Conservation (phyloP, 2,113 vertebrate species). For the Tachysurus vachellii region DNA sequence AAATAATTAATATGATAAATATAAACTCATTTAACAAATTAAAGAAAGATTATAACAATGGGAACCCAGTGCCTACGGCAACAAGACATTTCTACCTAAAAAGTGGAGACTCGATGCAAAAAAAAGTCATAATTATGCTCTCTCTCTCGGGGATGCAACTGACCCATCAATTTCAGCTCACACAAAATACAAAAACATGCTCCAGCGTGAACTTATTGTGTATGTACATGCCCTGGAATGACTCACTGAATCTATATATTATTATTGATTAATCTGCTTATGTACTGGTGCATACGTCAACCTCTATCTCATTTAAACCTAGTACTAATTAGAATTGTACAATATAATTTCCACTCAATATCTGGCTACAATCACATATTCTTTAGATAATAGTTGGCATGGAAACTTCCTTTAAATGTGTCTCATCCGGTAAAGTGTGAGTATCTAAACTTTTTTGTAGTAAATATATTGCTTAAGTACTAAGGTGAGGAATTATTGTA, state of each 20-base stretch:
- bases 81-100: slow-evolving; percentile 4
- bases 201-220: neutral
- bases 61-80: slow-evolving; percentile 32
- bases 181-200: neutral
- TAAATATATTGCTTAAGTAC: neutral
- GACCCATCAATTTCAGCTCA: slow-evolving; percentile 28
- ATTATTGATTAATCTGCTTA: neutral
- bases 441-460: neutral
- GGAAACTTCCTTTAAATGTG: neutral
- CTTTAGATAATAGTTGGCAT: neutral
- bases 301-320: neutral
- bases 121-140: slow-evolving; percentile 31
- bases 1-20: slow-evolving; percentile 43
- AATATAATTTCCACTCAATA: too few species aligned
- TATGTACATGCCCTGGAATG: neutral
- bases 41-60: slow-evolving; percentile 10
- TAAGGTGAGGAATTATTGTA: neutral
- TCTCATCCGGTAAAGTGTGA: neutral
- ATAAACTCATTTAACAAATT: slow-evolving; percentile 39
- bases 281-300: neutral
- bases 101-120: neutral
- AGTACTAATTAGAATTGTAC: neutral
- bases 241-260: neutral
- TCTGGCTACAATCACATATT: neutral
- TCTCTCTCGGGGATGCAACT: slow-evolving; percentile 16